Evolutionary conservation across 2,888 invertebrate species (phyloP).

Genomic region (Volucella inflata): DNA sequence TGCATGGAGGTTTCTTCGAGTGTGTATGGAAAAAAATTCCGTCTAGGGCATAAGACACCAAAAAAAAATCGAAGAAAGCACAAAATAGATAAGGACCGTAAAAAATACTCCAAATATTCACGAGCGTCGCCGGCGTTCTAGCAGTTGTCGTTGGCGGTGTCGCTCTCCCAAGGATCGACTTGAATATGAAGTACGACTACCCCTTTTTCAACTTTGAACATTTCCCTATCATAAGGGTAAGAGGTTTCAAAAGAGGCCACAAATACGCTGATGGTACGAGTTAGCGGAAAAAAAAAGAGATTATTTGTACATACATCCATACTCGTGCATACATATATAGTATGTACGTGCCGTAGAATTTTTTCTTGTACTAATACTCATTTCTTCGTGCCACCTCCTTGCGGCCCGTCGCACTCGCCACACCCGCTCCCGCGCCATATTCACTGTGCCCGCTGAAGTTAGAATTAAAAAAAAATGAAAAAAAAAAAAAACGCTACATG

Average conservation of each 20-base stretch:
- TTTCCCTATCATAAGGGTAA: slow-evolving; percentile 49
- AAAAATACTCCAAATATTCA: slow-evolving; percentile 38
- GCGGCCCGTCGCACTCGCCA: too few species aligned
- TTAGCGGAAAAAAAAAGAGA: slow-evolving; percentile 55
- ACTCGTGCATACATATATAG: too few species aligned
- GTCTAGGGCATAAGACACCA: slow-evolving; percentile 40
- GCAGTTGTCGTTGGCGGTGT: slow-evolving; percentile 1
- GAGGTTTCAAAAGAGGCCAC: slow-evolving; percentile 55
- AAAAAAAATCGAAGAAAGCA: slow-evolving; percentile 14
- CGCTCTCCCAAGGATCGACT: slow-evolving; percentile 15
- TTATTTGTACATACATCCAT: slow-evolving; percentile 40
- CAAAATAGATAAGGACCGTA: slow-evolving; percentile 43
- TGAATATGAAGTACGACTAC: slow-evolving; percentile 51
- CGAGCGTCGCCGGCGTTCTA: background rate
- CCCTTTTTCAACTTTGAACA: slow-evolving; percentile 58
- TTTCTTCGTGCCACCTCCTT: slow-evolving; percentile 12
- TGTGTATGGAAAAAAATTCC: too few species aligned
- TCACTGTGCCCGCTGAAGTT: slow-evolving; percentile 19
- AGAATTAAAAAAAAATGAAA: slow-evolving; percentile 43
- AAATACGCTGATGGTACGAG: slow-evolving; percentile 41
- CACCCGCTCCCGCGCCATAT: too few species aligned
- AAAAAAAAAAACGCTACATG: slow-evolving; percentile 39
- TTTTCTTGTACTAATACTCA: slow-evolving; percentile 47
- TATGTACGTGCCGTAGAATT: slow-evolving; percentile 57
- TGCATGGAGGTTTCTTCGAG: too few species aligned